phyloP scores from a whole-genome alignment of 1,140 invertebrate genomes.

The Gryon sp. region DNA sequence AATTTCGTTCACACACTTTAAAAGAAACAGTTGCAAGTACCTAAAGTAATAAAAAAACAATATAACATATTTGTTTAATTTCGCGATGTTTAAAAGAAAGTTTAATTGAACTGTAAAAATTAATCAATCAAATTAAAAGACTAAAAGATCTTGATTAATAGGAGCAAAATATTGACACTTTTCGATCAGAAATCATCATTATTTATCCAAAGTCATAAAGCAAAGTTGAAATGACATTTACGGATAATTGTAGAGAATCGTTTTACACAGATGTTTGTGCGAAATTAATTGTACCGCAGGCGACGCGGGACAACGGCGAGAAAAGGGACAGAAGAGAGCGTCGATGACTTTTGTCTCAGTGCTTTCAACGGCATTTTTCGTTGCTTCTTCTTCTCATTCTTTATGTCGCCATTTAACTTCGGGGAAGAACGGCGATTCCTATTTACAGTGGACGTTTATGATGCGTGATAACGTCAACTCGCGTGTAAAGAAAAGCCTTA shows the following conservation, averaged over 20 bases:
- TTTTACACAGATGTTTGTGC: slow-evolving; percentile 9
- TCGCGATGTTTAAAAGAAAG: too few relatives aligned
- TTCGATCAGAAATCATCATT: neutral
- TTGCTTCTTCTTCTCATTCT: too few relatives aligned
- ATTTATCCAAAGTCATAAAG: slow-evolving; percentile 12
- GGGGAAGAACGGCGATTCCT: slow-evolving; percentile 21
- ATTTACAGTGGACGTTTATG: slow-evolving; percentile 37
- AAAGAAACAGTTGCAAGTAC: too few relatives aligned
- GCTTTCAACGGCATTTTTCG: too few relatives aligned
- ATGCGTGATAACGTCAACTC: slow-evolving; percentile 23
- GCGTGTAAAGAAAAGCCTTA: slow-evolving; percentile 21
- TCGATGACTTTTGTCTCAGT: slow-evolving; percentile 14
- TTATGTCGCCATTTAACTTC: slow-evolving; percentile 28
- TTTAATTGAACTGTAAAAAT: too few relatives aligned
- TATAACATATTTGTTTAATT: too few relatives aligned
- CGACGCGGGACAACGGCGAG: neutral
- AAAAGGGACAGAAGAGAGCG: slow-evolving; percentile 7
- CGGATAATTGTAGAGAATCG: slow-evolving; percentile 11
- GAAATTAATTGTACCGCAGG: slow-evolving; percentile 21
- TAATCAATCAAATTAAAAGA: too few relatives aligned
- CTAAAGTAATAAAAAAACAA: too few relatives aligned
- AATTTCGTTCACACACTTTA: too few relatives aligned
- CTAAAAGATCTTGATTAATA: too few relatives aligned
- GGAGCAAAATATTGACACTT: neutral
- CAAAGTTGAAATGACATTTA: neutral